These are phyloP conservation scores for Aricia agestis DNA, from an alignment of 1,140 invertebrate species.

Conservation along the genomic window DNA sequence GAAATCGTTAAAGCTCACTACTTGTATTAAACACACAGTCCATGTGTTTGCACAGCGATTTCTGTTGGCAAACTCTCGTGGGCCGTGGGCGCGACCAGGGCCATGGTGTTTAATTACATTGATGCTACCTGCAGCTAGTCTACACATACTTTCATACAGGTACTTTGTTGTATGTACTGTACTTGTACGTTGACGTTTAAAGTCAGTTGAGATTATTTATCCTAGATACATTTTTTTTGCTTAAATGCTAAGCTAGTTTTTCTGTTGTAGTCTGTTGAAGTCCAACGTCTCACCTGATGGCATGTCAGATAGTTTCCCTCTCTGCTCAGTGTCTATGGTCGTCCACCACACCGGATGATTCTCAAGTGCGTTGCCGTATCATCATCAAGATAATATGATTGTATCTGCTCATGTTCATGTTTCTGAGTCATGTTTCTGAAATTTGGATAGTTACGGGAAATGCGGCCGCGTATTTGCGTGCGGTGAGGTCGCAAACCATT, in stretches of 20 bases:
- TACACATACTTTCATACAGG: background rate
- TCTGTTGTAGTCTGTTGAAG: too few relatives aligned
- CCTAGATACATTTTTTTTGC: too few relatives aligned
- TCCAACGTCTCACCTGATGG: too few relatives aligned
- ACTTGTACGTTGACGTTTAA: too few relatives aligned
- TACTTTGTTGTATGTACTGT: background rate
- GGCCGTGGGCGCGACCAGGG: background rate
- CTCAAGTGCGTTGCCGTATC: background rate
- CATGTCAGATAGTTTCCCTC: too few relatives aligned
- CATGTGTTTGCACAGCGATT: conserved; percentile 21
- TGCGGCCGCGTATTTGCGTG: background rate
- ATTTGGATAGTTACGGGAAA: background rate
- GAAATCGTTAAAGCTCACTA: background rate
- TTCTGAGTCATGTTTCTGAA: background rate
- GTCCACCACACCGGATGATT: too few relatives aligned
- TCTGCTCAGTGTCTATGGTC: too few relatives aligned
- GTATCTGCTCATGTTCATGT: too few relatives aligned
- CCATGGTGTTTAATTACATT: background rate
- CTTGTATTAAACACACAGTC: conserved; percentile 5
- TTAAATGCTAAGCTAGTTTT: too few relatives aligned
- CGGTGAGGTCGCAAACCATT: background rate
- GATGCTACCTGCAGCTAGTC: background rate
- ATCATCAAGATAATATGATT: background rate
- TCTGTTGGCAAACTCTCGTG: background rate
- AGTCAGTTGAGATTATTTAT: too few relatives aligned